Evolutionary conservation across 2,113 vertebrate species (phyloP).

Genomic region (Chitala chitala): DNA sequence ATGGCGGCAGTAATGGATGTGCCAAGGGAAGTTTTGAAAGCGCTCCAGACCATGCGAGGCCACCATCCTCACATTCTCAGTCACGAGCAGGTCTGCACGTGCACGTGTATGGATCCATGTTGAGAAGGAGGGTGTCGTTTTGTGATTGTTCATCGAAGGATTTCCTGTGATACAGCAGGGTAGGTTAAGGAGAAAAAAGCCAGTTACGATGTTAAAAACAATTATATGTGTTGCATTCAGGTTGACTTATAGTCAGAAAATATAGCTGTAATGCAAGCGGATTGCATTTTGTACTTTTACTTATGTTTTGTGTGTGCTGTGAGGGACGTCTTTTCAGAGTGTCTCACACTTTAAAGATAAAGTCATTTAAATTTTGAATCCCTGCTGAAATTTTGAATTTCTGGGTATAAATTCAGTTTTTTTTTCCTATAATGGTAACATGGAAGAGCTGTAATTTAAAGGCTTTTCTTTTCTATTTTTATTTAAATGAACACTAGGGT

Average conservation of each 20-base stretch:
- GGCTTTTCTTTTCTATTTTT: neutral
- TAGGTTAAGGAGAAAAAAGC: too few species aligned
- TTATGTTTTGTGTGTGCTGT: neutral
- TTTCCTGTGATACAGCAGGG: too few species aligned
- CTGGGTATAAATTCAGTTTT: too few species aligned
- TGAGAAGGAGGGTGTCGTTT: too few species aligned
- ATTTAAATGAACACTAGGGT: neutral
- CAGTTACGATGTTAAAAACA: too few species aligned
- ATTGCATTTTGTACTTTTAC: neutral
- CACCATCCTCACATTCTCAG: too few species aligned
- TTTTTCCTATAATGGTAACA: neutral
- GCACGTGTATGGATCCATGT: conserved; percentile 7
- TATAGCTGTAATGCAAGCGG: neutral
- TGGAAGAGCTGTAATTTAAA: neutral
- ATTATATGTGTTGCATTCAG: conserved; percentile 14
- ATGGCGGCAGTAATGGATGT: conserved; percentile 34
- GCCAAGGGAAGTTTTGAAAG: conserved; percentile 16
- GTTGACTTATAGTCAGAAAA: neutral
- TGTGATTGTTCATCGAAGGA: too few species aligned
- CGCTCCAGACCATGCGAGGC: neutral
- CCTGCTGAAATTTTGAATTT: neutral
- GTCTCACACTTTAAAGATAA: neutral
- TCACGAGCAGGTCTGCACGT: neutral
- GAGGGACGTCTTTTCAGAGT: neutral
- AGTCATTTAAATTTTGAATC: neutral